Conservation (phyloP, 2,797 vertebrate species). For the Hapalemur alaotrensis region DNA sequence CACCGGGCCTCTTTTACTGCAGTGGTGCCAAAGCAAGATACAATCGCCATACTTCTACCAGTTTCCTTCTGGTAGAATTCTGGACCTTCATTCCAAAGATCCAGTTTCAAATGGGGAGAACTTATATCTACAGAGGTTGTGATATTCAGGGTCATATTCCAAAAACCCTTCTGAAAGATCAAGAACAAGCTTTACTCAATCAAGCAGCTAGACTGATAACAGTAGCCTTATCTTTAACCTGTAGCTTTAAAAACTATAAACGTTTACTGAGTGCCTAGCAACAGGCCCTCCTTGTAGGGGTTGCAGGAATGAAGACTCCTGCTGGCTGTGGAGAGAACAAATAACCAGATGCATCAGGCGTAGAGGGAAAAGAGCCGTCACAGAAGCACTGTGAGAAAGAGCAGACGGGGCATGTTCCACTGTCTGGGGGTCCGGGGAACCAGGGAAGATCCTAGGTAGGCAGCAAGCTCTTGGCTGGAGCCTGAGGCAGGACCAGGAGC, state of each 20-base stretch:
- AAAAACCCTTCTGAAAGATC: neutral
- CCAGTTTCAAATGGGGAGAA: neutral
- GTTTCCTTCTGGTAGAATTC: neutral
- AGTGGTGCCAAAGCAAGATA: neutral
- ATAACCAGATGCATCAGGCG: neutral
- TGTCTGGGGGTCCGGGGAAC: neutral
- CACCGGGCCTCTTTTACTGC: neutral
- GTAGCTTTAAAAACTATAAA: neutral
- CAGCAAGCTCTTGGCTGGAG: neutral
- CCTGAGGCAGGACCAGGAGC: neutral
- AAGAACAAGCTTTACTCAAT: neutral
- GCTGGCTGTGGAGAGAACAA: neutral
- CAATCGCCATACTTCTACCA: neutral
- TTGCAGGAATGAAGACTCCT: neutral
- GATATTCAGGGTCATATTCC: neutral
- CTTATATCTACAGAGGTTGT: neutral
- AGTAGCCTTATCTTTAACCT: neutral
- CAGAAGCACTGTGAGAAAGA: neutral
- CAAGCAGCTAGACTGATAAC: neutral
- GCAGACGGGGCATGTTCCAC: neutral
- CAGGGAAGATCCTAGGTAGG: neutral
- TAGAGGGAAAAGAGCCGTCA: too few relatives aligned
- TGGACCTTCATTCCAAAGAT: neutral
- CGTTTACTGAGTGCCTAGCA: neutral
- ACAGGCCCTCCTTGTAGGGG: neutral